A percentile compares a stretch with the other conserved stretches of the same genome.
Evolutionary conservation across 2,888 invertebrate genomes (phyloP).

Genomic region (Drosophila phalerata): DNA sequence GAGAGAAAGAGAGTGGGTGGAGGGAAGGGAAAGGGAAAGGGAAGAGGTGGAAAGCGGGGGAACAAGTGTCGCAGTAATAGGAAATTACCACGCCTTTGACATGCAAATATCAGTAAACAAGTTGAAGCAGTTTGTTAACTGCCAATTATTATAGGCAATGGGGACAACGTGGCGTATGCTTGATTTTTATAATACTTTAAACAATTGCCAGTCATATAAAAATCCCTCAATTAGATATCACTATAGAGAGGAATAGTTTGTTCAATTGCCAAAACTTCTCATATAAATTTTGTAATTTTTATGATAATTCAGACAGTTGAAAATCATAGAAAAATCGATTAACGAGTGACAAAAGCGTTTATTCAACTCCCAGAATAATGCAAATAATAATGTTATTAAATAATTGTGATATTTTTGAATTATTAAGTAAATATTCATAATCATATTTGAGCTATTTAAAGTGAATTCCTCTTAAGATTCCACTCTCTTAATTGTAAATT

Average conservation of each 20-base stretch:
- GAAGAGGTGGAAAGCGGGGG: neutral
- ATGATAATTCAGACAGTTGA: neutral
- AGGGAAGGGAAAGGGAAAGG: neutral
- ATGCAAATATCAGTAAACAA: constrained; percentile 71
- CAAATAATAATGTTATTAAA: no score
- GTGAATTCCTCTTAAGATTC: neutral
- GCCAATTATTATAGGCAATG: constrained; percentile 37
- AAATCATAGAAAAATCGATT: neutral
- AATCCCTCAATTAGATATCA: no score
- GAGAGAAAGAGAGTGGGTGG: neutral
- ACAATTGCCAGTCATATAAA: no score
- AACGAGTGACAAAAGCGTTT: neutral
- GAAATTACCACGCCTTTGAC: constrained; percentile 75
- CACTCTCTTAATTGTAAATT: neutral
- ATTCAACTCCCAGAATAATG: neutral
- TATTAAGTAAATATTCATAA: neutral
- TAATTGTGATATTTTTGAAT: no score
- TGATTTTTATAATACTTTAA: neutral
- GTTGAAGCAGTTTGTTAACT: constrained; percentile 41
- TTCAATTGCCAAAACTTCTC: no score
- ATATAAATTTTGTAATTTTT: no score
- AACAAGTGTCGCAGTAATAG: constrained; percentile 70
- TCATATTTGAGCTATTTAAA: neutral
- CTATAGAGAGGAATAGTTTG: no score
- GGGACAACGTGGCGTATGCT: constrained; percentile 29